phyloP scores from a whole-genome alignment of 2,113 vertebrate species.

The Mormyrus lacerda region DNA sequence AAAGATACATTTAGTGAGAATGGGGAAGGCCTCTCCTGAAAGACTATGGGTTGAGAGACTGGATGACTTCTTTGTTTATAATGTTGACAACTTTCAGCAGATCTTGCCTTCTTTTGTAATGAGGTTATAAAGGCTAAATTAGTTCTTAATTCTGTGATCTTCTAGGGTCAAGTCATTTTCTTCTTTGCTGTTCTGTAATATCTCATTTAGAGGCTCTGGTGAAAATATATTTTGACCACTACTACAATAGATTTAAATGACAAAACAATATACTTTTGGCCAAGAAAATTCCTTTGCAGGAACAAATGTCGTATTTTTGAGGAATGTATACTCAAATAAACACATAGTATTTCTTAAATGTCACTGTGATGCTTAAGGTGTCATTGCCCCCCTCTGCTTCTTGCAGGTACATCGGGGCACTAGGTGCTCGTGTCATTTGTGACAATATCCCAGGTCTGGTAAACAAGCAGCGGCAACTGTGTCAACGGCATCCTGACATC shows the following conservation, averaged over 20 bases:
- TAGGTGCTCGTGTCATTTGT: constrained; percentile 91
- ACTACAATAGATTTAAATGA: neutral
- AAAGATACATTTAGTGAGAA: neutral
- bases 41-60: neutral
- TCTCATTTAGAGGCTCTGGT: neutral
- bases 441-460: constrained; percentile 94
- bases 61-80: neutral
- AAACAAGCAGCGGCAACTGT: constrained; percentile 90
- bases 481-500: constrained; percentile 90
- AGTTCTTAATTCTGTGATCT: neutral
- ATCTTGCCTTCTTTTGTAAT: neutral
- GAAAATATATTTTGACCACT: neutral
- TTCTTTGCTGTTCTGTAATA: neutral
- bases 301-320: neutral
- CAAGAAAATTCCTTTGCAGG: neutral
- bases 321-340: neutral
- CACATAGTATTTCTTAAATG: neutral
- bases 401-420: constrained; percentile 86
- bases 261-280: neutral
- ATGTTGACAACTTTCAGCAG: neutral
- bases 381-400: neutral
- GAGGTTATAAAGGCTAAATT: neutral
- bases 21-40: neutral
- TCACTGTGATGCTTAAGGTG: neutral
- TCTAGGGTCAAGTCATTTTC: neutral